Percentiles rank a stretch among this genome's conserved stretches.
Evolutionary conservation across 2,888 invertebrate species (phyloP).

Genomic region (Microdon myrmicae): DNA sequence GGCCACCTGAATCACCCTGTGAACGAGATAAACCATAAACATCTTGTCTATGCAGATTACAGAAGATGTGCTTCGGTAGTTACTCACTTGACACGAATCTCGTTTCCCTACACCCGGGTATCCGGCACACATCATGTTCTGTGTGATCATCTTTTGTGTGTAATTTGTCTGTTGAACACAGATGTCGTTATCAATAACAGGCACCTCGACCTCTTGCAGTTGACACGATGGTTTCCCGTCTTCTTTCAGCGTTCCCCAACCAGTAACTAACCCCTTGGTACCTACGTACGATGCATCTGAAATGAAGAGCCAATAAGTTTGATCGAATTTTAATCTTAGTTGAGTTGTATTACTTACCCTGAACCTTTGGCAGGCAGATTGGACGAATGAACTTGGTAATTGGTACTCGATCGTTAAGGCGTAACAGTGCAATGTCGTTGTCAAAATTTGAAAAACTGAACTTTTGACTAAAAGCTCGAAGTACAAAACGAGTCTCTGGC

Average conservation of each 20-base stretch:
- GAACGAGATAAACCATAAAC: conserved; percentile 2
- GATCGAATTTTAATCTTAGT: conserved; percentile 9
- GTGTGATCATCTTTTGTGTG: conserved; percentile 83
- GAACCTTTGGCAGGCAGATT: conserved; percentile 79
- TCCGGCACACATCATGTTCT: conserved; percentile 90
- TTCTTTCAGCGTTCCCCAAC: conserved; percentile 89
- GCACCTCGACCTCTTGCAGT: conserved; percentile 86
- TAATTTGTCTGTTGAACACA: conserved; percentile 81
- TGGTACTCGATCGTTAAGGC: conserved; percentile 83
- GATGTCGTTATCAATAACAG: conserved; percentile 71
- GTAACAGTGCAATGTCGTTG: conserved; percentile 85
- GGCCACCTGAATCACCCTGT: conserved; percentile 71
- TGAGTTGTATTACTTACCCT: conserved; percentile 68
- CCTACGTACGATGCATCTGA: conserved; percentile 78
- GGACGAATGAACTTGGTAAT: conserved; percentile 83
- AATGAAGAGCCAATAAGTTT: no score
- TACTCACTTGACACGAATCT: conserved; percentile 82
- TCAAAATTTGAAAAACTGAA: conserved; percentile 89
- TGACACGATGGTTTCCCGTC: conserved; percentile 86
- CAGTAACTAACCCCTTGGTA: conserved; percentile 78
- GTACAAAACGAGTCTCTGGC: conserved; percentile 82
- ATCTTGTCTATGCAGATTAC: conserved; percentile 1
- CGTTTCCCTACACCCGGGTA: conserved; percentile 76
- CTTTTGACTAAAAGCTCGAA: conserved; percentile 80
- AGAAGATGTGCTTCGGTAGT: background rate